Evolutionary conservation across 92 coral and sea anemone genomes (phyloP).

Genomic region (Zoanthus sansibaricus): DNA sequence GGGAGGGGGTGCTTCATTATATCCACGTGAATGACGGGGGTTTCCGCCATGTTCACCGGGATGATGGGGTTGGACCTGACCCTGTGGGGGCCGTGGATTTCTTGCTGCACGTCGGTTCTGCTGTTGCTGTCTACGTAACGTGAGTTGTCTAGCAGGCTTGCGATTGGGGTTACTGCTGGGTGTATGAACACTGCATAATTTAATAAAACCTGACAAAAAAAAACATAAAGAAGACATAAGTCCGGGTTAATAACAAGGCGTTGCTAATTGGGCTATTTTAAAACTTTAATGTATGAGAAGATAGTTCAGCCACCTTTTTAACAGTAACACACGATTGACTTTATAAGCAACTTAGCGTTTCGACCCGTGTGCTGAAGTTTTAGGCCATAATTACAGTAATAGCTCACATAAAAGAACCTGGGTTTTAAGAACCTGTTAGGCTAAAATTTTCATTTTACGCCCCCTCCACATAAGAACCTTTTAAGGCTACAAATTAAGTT

Average conservation of each 20-base stretch:
- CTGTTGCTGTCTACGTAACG: conserved; percentile 81
- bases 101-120: conserved; percentile 47
- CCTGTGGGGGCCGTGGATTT: conserved; percentile 27
- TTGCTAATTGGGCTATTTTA: no score
- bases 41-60: background rate
- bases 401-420: no score
- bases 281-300: no score
- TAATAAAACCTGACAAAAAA: conserved; percentile 78
- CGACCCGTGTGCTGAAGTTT: no score
- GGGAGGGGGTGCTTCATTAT: conserved; percentile 49
- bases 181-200: conserved; percentile 94
- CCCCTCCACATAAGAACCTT: no score
- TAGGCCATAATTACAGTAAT: no score
- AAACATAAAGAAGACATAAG: background rate
- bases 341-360: no score
- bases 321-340: no score
- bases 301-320: no score
- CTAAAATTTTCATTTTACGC: no score
- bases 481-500: no score
- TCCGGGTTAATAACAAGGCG: background rate
- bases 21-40: conserved; percentile 40
- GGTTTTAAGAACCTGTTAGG: no score
- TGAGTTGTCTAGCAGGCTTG: conserved; percentile 88
- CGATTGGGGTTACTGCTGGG: conserved; percentile 99
- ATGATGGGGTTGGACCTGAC: background rate